These are phyloP conservation scores for Euleptes europaea DNA, from an alignment of 2,113 vertebrate species.

Conservation along the genomic window DNA sequence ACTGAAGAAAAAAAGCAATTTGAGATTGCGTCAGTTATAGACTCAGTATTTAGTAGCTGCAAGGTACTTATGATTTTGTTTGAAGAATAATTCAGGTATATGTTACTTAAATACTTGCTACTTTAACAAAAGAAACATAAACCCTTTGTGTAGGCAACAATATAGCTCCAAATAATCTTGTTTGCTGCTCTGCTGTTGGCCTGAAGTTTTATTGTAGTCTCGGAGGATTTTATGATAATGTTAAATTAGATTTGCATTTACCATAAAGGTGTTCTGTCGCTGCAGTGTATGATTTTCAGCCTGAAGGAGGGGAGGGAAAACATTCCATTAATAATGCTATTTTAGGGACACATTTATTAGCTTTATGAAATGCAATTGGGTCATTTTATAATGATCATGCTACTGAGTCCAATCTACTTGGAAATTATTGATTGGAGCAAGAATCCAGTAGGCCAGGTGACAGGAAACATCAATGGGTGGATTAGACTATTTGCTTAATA, in stretches of 20 bases:
- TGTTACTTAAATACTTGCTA: slow-evolving; percentile 29
- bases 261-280: slow-evolving; percentile 3
- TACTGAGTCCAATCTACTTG: not conserved
- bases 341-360: not conserved
- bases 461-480: not conserved
- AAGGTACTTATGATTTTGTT: slow-evolving; percentile 24
- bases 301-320: not conserved
- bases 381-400: not conserved
- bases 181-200: slow-evolving; percentile 23
- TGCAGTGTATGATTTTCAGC: not conserved
- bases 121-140: slow-evolving; percentile 45
- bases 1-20: not conserved
- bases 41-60: not conserved
- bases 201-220: slow-evolving; percentile 11
- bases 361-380: not conserved
- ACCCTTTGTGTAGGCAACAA: slow-evolving; percentile 31
- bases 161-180: slow-evolving; percentile 21
- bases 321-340: not conserved
- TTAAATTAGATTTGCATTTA: slow-evolving; percentile 32
- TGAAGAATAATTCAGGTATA: slow-evolving; percentile 33
- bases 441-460: not conserved
- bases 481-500: not conserved
- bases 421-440: rapidly evolving
- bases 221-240: slow-evolving; percentile 22
- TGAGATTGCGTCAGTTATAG: not conserved